Conservation (phyloP, 1,140 invertebrate genomes). For the Diorhabda sublineata region DNA sequence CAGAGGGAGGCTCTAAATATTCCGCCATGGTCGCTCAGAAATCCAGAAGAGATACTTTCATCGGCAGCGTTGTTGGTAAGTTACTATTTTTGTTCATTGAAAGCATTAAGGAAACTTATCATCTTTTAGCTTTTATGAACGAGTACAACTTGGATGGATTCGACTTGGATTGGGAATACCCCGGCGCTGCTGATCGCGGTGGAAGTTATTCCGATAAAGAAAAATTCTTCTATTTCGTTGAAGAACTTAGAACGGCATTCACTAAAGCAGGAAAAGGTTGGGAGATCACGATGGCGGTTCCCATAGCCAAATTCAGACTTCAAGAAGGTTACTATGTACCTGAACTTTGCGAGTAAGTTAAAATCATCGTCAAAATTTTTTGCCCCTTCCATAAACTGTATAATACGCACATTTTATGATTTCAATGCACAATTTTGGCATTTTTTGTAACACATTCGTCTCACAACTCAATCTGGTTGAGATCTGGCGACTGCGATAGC, state of each 20-base stretch:
- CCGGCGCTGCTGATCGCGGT: conserved; percentile 78
- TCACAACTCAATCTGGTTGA: too few species aligned
- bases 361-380: not conserved
- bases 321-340: conserved; percentile 86
- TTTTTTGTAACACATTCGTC: too few species aligned
- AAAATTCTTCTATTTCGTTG: conserved; percentile 75
- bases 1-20: conserved; percentile 81
- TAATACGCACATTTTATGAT: too few species aligned
- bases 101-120: not conserved
- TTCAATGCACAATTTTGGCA: too few species aligned
- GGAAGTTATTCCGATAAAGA: conserved; percentile 80
- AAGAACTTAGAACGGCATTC: conserved; percentile 76
- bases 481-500: too few species aligned
- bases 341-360: conserved; percentile 75
- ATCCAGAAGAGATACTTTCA: conserved; percentile 64
- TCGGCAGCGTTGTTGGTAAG: conserved; percentile 70
- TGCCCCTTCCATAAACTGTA: too few species aligned
- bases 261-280: conserved; percentile 67
- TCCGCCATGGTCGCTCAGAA: conserved; percentile 71
- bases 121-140: conserved; percentile 62
- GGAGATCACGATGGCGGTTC: conserved; percentile 85
- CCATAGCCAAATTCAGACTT: conserved; percentile 76
- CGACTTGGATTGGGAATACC: conserved; percentile 84
- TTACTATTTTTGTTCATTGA: conserved; percentile 6
- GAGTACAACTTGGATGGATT: conserved; percentile 77